These are phyloP conservation scores for Cirrhinus mrigala DNA, from an alignment of 2,797 vertebrate genomes.

Conservation along the genomic window DNA sequence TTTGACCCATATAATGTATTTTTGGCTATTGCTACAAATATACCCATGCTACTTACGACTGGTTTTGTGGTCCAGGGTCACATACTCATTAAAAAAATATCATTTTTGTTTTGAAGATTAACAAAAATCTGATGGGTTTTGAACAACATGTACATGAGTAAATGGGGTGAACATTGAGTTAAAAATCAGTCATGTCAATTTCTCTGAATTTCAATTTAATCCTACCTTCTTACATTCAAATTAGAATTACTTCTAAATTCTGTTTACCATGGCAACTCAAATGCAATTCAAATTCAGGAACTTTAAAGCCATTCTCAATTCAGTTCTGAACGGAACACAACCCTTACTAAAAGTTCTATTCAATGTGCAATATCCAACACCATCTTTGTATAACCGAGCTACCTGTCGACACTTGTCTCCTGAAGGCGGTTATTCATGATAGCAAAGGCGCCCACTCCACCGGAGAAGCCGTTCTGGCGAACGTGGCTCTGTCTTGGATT, in stretches of 20 bases:
- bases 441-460: conserved; percentile 81
- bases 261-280: neutral
- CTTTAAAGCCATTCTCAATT: neutral
- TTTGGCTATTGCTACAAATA: too few species aligned
- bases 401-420: conserved; percentile 83
- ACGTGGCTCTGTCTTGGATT: conserved; percentile 77
- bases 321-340: conserved; percentile 11
- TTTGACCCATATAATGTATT: too few species aligned
- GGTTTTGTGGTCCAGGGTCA: too few species aligned
- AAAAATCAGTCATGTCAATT: neutral
- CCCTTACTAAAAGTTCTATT: neutral
- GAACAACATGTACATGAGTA: neutral
- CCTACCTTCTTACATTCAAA: neutral
- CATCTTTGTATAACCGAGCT: conserved; percentile 56
- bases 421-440: conserved; percentile 86
- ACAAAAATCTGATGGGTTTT: neutral
- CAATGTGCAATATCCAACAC: conserved; percentile 1
- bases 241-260: neutral
- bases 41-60: too few species aligned
- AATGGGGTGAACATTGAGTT: neutral
- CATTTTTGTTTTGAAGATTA: neutral
- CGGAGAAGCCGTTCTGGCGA: conserved; percentile 81
- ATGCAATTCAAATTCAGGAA: neutral
- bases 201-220: neutral
- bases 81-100: neutral